Conservation (phyloP, 2,113 vertebrate species). For the Mus musculus region GRCm39 chr4:62857501-62858000, state of each 20-base stretch:
- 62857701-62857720: neutral
- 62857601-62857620: neutral
- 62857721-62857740: neutral
- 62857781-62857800: neutral
- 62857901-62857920: neutral
- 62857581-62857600: neutral
- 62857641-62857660: neutral
- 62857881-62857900: neutral
- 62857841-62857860: neutral
- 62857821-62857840: neutral
- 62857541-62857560: conserved; percentile 51
- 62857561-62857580: conserved; percentile 33
- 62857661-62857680: neutral
- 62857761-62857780: neutral
- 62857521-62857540: conserved; percentile 50
- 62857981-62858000: too few species aligned
- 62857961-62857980: neutral
- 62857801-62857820: neutral
- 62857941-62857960: neutral
- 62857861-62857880: neutral
- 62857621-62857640: neutral
- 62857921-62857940: neutral
- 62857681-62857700: neutral
- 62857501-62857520: neutral
- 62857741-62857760: neutral